Conservation (phyloP, 2,888 invertebrate species). For the Apeira syringaria region DNA sequence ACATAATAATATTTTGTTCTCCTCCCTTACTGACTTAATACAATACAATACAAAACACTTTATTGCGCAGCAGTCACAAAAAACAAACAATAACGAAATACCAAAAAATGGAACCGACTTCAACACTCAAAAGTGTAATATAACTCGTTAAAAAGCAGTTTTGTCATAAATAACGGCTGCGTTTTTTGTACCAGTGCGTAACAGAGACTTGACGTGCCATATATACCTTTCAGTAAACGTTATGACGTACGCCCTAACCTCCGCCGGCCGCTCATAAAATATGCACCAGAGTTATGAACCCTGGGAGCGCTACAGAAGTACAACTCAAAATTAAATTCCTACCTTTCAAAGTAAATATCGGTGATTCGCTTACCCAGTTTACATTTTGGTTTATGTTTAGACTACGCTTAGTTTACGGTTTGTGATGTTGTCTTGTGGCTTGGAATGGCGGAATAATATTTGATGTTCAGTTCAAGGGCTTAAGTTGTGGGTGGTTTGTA, state of each 20-base stretch:
- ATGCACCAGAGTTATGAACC: constrained; percentile 63
- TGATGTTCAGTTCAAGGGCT: constrained; percentile 5
- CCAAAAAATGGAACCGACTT: no score
- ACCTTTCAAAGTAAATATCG: constrained; percentile 43
- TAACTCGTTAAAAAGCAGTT: no score
- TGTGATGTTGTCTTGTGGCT: constrained; percentile 11
- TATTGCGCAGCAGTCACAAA: no score
- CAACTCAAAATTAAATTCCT: constrained; percentile 52
- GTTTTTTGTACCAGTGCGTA: constrained; percentile 36
- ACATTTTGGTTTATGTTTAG: constrained; percentile 18
- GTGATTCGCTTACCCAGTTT: constrained; percentile 31
- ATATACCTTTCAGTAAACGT: constrained; percentile 42
- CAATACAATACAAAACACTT: no score
- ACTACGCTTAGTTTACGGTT: constrained; percentile 18
- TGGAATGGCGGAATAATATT: constrained; percentile 7
- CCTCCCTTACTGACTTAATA: no score
- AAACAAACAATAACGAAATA: no score
- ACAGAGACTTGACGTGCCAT: constrained; percentile 22
- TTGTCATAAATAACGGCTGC: no score
- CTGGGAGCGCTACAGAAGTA: constrained; percentile 42
- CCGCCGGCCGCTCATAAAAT: constrained; percentile 63
- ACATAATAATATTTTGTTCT: no score
- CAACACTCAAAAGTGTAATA: no score
- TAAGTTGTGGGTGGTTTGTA: background rate
- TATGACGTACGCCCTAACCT: constrained; percentile 53